These are phyloP conservation scores for Philypnodon macrostomus DNA, from an alignment of 2,797 vertebrate genomes.

Conservation along the genomic window DNA sequence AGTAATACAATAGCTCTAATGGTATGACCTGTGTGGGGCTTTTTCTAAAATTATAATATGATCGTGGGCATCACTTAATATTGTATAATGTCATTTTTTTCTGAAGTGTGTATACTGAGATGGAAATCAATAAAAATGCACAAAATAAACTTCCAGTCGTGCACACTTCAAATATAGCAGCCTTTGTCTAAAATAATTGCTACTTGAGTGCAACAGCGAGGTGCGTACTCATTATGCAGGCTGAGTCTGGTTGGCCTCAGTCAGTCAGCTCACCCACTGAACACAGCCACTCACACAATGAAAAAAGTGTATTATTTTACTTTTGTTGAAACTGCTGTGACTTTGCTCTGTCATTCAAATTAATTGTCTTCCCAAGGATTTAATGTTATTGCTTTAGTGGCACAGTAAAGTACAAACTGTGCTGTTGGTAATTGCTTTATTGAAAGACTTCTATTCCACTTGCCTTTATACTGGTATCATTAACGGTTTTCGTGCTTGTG, in stretches of 20 bases:
- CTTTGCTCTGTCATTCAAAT: too few relatives aligned
- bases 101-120: neutral
- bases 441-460: too few relatives aligned
- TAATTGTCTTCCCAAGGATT: too few relatives aligned
- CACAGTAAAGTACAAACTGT: too few relatives aligned
- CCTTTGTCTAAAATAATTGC: slow-evolving; percentile 63
- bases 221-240: slow-evolving; percentile 52
- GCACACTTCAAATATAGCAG: slow-evolving; percentile 54
- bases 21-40: neutral
- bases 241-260: slow-evolving; percentile 54
- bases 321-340: too few relatives aligned
- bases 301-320: too few relatives aligned
- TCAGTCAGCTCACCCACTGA: slow-evolving; percentile 47
- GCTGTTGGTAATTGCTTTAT: too few relatives aligned
- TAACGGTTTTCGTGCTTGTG: too few relatives aligned
- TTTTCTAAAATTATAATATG: neutral
- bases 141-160: slow-evolving; percentile 31
- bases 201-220: slow-evolving; percentile 42
- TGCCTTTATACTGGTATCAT: too few relatives aligned
- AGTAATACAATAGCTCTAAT: neutral
- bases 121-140: slow-evolving; percentile 24
- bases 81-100: slow-evolving; percentile 4
- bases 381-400: too few relatives aligned
- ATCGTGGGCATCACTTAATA: neutral
- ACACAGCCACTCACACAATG: slow-evolving; percentile 38